A percentile compares a stretch with the other conserved stretches of the same genome.
These are phyloP conservation scores for Scaptomyza reducta DNA, from an alignment of 2,888 invertebrate species.

Conservation along the genomic window DNA sequence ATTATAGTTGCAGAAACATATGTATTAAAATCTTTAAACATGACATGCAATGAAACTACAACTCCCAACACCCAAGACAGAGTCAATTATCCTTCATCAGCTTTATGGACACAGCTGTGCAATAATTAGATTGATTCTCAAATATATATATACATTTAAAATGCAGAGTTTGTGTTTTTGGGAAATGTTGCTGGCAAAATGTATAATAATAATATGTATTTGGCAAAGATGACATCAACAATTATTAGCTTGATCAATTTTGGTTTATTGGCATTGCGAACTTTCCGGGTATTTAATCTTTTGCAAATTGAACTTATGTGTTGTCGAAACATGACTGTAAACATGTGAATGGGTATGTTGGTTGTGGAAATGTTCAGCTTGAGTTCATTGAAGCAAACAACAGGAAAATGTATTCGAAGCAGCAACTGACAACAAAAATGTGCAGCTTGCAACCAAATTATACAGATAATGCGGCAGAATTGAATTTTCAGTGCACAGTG, in stretches of 20 bases:
- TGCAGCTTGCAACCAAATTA: constrained; percentile 64
- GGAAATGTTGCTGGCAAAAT: neutral
- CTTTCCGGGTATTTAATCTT: constrained; percentile 17
- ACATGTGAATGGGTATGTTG: neutral
- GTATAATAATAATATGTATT: constrained; percentile 14
- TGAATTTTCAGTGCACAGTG: constrained; percentile 60
- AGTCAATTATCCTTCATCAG: neutral
- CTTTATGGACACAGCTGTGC: neutral
- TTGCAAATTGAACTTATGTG: constrained; percentile 63
- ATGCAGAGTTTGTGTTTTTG: too few relatives aligned
- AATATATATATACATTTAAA: too few relatives aligned
- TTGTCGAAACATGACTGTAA: constrained; percentile 39
- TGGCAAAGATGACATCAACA: constrained; percentile 35
- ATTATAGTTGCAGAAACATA: too few relatives aligned
- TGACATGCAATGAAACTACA: too few relatives aligned
- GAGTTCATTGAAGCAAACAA: constrained; percentile 42
- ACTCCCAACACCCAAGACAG: neutral
- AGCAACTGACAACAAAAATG: constrained; percentile 44
- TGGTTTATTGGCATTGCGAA: constrained; percentile 19
- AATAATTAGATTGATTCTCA: constrained; percentile 41
- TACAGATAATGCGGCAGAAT: constrained; percentile 70
- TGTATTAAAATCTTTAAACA: too few relatives aligned
- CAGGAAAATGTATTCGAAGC: constrained; percentile 25
- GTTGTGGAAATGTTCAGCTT: constrained; percentile 44
- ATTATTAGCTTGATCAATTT: constrained; percentile 50